Evolutionary conservation across 1,140 invertebrate species (phyloP).

Genomic region (Listronotus bonariensis): DNA sequence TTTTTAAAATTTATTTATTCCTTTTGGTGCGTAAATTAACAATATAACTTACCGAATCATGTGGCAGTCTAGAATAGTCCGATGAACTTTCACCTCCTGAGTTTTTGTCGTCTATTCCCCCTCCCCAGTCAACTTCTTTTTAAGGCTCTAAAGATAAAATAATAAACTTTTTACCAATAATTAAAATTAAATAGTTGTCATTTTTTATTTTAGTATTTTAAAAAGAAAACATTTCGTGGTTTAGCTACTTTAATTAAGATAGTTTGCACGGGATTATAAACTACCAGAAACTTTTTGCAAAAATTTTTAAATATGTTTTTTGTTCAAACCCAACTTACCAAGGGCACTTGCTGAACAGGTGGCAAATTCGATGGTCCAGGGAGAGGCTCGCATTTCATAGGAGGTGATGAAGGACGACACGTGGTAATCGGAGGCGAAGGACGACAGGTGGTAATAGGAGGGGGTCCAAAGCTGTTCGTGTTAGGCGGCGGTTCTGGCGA

Average conservation of each 20-base stretch:
- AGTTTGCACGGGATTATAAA: conserved; percentile 2
- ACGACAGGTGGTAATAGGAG: conserved; percentile 19
- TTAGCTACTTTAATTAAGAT: not conserved
- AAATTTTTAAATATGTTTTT: too few species aligned
- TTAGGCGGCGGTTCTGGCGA: conserved; percentile 33
- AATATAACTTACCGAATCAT: conserved; percentile 76
- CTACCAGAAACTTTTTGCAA: too few species aligned
- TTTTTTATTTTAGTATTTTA: too few species aligned
- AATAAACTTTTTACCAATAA: too few species aligned
- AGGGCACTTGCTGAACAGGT: conserved; percentile 83
- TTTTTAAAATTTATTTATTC: too few species aligned
- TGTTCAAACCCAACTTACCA: too few species aligned
- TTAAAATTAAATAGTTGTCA: too few species aligned
- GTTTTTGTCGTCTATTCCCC: conserved; percentile 79
- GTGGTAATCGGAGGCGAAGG: conserved; percentile 66
- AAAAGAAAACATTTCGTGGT: too few species aligned
- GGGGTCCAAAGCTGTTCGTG: conserved; percentile 29
- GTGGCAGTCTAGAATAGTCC: conserved; percentile 73
- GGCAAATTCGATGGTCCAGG: conserved; percentile 77
- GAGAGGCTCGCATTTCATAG: conserved; percentile 64
- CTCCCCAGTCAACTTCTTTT: conserved; percentile 87
- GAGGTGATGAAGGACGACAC: conserved; percentile 16
- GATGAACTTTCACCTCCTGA: conserved; percentile 73
- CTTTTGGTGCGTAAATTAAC: not conserved
- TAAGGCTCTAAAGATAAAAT: conserved; percentile 71